Conservation (phyloP, 2,888 invertebrate genomes). For the Margaritifera margaritifera region DNA sequence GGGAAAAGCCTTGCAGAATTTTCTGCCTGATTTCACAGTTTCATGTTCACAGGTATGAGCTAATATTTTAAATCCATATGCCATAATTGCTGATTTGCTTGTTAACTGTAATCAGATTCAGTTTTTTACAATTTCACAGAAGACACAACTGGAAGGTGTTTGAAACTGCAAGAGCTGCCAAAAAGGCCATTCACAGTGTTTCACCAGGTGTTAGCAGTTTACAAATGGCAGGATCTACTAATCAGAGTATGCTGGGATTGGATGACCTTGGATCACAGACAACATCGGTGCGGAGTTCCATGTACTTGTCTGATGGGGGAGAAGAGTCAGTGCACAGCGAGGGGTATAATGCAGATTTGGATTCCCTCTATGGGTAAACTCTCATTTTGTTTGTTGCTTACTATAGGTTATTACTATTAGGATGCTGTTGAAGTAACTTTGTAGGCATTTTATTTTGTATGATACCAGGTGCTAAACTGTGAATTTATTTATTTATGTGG, state of each 20-base stretch:
- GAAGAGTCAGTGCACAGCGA: slow-evolving; percentile 65
- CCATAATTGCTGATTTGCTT: neutral
- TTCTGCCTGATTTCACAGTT: neutral
- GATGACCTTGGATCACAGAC: slow-evolving; percentile 33
- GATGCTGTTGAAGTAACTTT: no score
- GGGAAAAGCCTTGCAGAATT: neutral
- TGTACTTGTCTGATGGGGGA: slow-evolving; percentile 65
- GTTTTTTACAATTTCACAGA: slow-evolving; percentile 72
- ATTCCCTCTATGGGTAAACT: slow-evolving; percentile 63
- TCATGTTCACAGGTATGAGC: neutral
- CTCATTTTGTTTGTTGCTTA: no score
- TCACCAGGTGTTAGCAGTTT: slow-evolving; percentile 8
- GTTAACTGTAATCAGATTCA: no score
- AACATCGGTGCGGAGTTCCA: slow-evolving; percentile 48
- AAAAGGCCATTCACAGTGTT: slow-evolving; percentile 30
- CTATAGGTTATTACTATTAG: neutral
- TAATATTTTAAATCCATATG: neutral
- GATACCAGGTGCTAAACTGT: no score
- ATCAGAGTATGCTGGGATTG: slow-evolving; percentile 32
- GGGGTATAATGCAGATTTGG: slow-evolving; percentile 62
- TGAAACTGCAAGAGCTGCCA: slow-evolving; percentile 82
- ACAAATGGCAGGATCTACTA: slow-evolving; percentile 25
- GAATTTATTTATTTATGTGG: neutral
- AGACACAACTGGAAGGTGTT: slow-evolving; percentile 90
- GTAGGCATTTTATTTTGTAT: no score